A percentile compares a stretch with the other conserved stretches of the same genome.
Conservation (phyloP, 2,113 vertebrate genomes). For the Cynocephalus volans region DNA sequence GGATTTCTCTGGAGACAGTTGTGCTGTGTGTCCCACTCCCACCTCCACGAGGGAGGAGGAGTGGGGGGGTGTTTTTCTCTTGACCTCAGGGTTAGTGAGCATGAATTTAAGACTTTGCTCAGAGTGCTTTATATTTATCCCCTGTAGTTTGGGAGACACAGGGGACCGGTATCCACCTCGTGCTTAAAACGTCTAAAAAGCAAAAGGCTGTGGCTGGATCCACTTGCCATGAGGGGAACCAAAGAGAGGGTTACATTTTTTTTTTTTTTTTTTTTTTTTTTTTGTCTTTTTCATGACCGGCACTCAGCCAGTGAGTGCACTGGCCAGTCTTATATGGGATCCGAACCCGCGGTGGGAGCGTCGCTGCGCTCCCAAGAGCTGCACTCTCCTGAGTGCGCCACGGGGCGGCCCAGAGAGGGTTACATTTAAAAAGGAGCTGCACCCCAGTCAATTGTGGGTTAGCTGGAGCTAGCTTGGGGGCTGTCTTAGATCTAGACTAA, state of each 20-base stretch:
- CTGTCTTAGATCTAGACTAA: background rate
- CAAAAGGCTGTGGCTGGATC: background rate
- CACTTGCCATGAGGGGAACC: background rate
- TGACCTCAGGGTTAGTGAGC: background rate
- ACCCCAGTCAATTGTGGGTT: background rate
- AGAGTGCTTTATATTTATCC: background rate
- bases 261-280: too few species aligned
- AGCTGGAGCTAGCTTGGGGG: background rate
- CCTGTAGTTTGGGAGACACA: background rate
- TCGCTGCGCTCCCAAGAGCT: too few species aligned
- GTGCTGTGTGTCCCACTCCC: background rate
- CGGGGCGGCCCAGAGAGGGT: too few species aligned
- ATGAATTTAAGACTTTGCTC: background rate
- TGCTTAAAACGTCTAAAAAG: background rate
- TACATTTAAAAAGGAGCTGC: background rate
- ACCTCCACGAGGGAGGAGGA: background rate
- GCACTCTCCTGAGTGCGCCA: too few species aligned
- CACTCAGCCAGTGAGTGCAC: too few species aligned
- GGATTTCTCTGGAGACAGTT: background rate
- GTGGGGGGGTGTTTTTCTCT: background rate
- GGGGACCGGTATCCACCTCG: background rate
- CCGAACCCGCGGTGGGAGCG: too few species aligned
- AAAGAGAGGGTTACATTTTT: background rate
- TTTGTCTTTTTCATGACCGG: too few species aligned
- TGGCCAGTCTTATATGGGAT: too few species aligned